These are phyloP conservation scores for Pachycephus smyrnensis DNA, from an alignment of 2,888 invertebrate species.

Conservation along the genomic window DNA sequence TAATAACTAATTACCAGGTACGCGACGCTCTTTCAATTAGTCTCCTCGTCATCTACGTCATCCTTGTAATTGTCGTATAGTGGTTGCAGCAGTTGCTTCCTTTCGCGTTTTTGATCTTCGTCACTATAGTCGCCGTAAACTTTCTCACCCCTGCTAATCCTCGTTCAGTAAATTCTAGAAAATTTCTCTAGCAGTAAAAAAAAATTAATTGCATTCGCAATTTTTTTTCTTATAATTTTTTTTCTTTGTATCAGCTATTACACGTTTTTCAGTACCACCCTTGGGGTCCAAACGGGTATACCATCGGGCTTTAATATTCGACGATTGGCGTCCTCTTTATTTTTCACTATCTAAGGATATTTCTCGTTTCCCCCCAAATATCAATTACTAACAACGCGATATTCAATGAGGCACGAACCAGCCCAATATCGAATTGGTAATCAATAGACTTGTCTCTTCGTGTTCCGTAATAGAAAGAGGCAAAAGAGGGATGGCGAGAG, in stretches of 20 bases:
- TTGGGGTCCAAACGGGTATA: too few relatives aligned
- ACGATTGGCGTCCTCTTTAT: not conserved
- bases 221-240: not conserved
- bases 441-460: slow-evolving; percentile 1
- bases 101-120: not conserved
- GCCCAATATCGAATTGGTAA: not conserved
- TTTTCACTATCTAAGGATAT: not conserved
- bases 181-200: not conserved
- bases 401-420: not conserved
- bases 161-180: not conserved
- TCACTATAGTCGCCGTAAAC: too few relatives aligned
- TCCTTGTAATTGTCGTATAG: too few relatives aligned
- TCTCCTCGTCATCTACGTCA: not conserved
- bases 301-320: not conserved
- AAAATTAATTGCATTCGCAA: too few relatives aligned
- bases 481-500: slow-evolving; percentile 10
- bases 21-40: not conserved
- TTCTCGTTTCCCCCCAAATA: not conserved
- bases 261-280: not conserved
- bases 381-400: not conserved
- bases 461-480: slow-evolving; percentile 30
- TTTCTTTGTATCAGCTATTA: not conserved
- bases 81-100: not conserved
- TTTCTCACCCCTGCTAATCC: accelerated
- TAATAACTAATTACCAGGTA: slow-evolving; percentile 6